Evolutionary conservation across 2,888 invertebrate genomes (phyloP), one percentile per base, ranked within the genome.

Genomic region (Nephrotoma appendiculata): DNA sequence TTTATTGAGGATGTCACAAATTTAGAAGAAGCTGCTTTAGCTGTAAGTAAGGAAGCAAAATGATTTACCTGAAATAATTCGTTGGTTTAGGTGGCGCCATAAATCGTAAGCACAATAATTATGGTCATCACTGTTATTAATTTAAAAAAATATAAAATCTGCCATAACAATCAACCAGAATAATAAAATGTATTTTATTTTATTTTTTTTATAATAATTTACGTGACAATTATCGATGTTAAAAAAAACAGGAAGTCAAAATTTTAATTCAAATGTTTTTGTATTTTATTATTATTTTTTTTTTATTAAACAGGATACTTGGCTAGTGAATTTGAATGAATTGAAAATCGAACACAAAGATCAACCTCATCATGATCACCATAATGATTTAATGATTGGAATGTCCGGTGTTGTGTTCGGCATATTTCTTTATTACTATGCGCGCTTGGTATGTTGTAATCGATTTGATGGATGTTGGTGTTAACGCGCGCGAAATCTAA

Each of bases 311-410:
- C 85, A 85, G 85, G 85, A 85, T 85, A 85, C 85, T 85, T 85
- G 85, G 85, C 71, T 85, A 85, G 85, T 85, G 85, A 85, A 85
- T 85, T 85, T 85, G 85, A 85, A 85, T 85, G 85, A 85, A 43
- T 71, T 71, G 71, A 31, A 71, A 71, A 71, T 71, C 71, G 71
- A 71, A 71, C 31, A 71, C 71, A 71, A 71, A 71, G 71, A 71
- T 71, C 31, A 71, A 31, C 71, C 19, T 71, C 71, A 71, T 31
- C 71, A 71, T 71, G 1, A 71, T 71, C 9, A 71, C 31, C 7
- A 71, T 71, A 4, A 71, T 71, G 7, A 71, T 71, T 5, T 71
- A 15, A 57, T 57, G 71, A 71, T 31, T 71, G 71, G 71, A 71
- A 71, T 71, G 71, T 71, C 71, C 71, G 71, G 71, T 71, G 31